Evolutionary conservation across 2,888 invertebrate species (phyloP), one percentile per base, ranked within the genome.

Genomic region (Coecobrya sp.): DNA sequence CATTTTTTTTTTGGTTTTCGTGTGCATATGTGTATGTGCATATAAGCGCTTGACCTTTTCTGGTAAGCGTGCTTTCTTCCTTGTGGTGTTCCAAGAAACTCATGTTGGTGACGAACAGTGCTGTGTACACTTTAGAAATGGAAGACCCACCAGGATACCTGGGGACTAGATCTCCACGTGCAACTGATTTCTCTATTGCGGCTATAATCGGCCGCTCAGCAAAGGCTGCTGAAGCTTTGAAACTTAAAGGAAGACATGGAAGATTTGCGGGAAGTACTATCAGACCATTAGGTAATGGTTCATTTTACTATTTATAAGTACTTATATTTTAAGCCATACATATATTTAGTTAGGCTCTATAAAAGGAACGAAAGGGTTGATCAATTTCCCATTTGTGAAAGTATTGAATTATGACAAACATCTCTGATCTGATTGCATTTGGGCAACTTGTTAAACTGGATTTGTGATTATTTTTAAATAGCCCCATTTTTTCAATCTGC

Each of bases 111-210:
- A 94, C 94, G 91, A 92, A 73, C 16, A 91, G 65, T 79, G 91
- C 92, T 93, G 88, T 93, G 89, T 93, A 84, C 79, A 65, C 93
- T 59, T 89, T 94, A 86, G 94, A 94, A 76, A 94, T 94, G 94
- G 94, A 94, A 93, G 95, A 95, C 86, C 93, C 94, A 88, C 90
- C 94, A 70, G 94, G 93, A 92, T 93, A 93, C 84, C 85, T 94
- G 85, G 94, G 94, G 92, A 94, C 93, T 25, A 88, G 94, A 92
- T 92, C 93, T 93, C 93, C 94, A 93, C 94, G 94, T 94, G 95
- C 93, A 93, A 94, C 95, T 62, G 95, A 95, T 90, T 95, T 95
- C 87, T 94, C 94, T 45, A 95, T 95, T 87, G 95, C 95, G 55
- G 94, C 95, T 10, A 94, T 94, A 11, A 95, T 95, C 68, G 95